Percentiles rank a stretch among this genome's conserved stretches.
These are phyloP conservation scores for Ptychadena robeensis DNA, from an alignment of 2,797 vertebrate genomes.

Conservation along the genomic window DNA sequence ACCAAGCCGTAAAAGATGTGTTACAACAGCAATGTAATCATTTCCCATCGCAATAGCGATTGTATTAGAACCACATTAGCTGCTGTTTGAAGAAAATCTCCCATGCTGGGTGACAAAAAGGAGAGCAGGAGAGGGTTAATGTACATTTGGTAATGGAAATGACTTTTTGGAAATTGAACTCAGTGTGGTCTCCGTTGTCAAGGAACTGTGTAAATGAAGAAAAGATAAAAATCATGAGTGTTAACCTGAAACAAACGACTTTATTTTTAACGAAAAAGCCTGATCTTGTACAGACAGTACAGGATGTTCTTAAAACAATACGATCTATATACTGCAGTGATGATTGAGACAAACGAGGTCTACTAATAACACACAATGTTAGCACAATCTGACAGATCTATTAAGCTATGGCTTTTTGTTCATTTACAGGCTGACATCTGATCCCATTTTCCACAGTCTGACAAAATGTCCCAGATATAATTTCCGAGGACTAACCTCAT, in stretches of 20 bases:
- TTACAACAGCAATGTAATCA: conserved; percentile 3
- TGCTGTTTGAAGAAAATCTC: not conserved
- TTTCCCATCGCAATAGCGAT: conserved; percentile 9
- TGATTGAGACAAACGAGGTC: conserved; percentile 1
- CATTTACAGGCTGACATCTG: conserved; percentile 13
- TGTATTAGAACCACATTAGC: conserved; percentile 1
- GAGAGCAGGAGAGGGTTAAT: conserved; percentile 18
- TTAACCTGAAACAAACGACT: conserved; percentile 1
- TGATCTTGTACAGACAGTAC: not conserved
- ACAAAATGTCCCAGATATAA: conserved; percentile 17
- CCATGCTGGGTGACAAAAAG: not conserved
- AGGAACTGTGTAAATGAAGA: conserved; percentile 2
- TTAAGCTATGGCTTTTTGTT: not conserved
- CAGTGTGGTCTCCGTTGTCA: conserved; percentile 2
- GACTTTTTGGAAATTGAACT: conserved; percentile 14
- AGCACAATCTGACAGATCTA: conserved; percentile 1
- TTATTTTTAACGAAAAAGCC: not conserved
- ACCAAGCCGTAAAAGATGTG: conserved; percentile 30
- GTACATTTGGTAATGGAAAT: not conserved
- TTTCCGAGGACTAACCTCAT: conserved; percentile 1
- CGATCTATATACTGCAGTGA: not conserved
- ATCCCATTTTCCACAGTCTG: not conserved
- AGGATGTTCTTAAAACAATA: not conserved
- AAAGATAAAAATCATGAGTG: conserved; percentile 3
- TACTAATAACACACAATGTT: not conserved